phyloP scores from a whole-genome alignment of 2,797 vertebrate species.

The Arrhamphus sclerolepis region DNA sequence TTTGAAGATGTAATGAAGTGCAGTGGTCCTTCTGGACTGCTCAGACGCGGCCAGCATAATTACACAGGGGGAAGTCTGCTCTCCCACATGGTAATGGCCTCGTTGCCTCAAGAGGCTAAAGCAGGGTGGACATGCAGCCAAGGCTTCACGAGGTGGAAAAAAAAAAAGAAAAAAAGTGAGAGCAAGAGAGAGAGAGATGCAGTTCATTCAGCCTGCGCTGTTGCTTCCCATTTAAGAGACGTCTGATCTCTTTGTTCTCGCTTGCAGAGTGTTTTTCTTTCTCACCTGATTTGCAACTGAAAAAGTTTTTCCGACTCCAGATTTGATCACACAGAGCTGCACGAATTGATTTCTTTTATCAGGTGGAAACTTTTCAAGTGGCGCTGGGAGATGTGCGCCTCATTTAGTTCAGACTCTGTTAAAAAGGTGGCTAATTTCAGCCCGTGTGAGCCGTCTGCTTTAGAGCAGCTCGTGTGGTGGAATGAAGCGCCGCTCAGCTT shows the following conservation, averaged over 20 bases:
- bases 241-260: slow-evolving; percentile 13
- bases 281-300: slow-evolving; percentile 17
- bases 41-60: slow-evolving; percentile 62
- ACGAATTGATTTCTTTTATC: too few species aligned
- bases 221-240: slow-evolving; percentile 11
- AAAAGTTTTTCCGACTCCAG: not conserved
- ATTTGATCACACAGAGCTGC: too few species aligned
- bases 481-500: not conserved
- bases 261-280: slow-evolving; percentile 12
- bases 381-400: not conserved
- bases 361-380: not conserved
- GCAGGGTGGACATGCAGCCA: slow-evolving; percentile 34
- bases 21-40: slow-evolving; percentile 48
- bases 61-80: slow-evolving; percentile 58
- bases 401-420: not conserved
- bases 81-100: slow-evolving; percentile 63
- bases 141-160: slow-evolving; percentile 50
- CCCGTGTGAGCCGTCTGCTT: not conserved
- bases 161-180: not conserved
- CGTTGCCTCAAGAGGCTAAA: slow-evolving; percentile 49
- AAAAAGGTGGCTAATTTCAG: too few species aligned
- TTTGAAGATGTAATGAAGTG: slow-evolving; percentile 59
- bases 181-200: not conserved
- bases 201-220: slow-evolving; percentile 30
- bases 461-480: slow-evolving; percentile 3